Evolutionary conservation across 2,797 vertebrate species (phyloP), one percentile per base, ranked within the genome.

Genomic region (Neoniphon sammara): DNA sequence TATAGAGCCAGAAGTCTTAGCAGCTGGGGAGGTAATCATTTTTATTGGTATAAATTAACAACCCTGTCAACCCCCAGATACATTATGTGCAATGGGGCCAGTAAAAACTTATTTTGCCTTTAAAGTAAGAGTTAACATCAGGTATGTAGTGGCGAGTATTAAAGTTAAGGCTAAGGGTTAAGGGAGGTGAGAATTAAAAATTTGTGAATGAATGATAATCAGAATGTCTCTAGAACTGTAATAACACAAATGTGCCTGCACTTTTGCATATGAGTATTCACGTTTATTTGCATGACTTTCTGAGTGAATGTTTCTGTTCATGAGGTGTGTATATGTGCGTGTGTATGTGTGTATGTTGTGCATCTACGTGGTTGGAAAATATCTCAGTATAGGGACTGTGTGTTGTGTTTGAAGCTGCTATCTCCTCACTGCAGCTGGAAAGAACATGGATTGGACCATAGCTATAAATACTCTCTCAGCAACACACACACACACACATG

Each of bases 361-460:
- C 49, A 31, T 47, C 36, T 23, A 21, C 39, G 62, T 21, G 36
- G 0, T 1, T n/a, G 53, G 44, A 57, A 36, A 70, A 84, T 64
- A 70, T 75, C 69, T 74, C 52, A 73, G 75, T 61, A 47, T 47
- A 74, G 70, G 50, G 4, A 1, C 54, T 76, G n/a, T 47, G 42
- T 47, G 59, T 27, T 65, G 27, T 15, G 30, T 39, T 50, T 53
- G 30, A 53, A 65, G n/a, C 62, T 52, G 62, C 62, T 65, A 65
- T 65, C 62, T 65, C 49, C 47, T 52, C 30, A 36, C 27, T 65
- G 49, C 62, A 65, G 62, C 47, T 52, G 49, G 47, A 39, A 34
- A n/a, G 62, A 65, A 65, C 62, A 52, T 25, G 21, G 61, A 63
- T 63, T 63, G 61, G 46, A 63, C 44, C 27, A 23, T 31, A 50